Conservation (phyloP, 2,888 invertebrate species). For the Ditula angustiorana region DNA sequence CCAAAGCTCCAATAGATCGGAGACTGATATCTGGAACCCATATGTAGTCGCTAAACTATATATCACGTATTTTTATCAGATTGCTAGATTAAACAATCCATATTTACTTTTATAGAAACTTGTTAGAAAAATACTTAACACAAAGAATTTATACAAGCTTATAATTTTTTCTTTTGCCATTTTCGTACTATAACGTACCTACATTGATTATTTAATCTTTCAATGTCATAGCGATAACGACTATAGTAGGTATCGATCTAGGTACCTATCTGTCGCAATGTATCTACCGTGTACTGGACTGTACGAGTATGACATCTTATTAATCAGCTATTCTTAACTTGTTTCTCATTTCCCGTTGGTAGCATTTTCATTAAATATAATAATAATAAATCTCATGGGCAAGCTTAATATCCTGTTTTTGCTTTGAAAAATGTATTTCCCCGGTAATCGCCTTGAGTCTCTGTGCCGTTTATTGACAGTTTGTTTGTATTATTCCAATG, state of each 20-base stretch:
- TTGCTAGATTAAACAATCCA: no score
- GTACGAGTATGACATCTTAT: neutral
- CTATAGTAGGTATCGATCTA: slow-evolving; percentile 14
- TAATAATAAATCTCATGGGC: neutral
- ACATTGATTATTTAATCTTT: slow-evolving; percentile 39
- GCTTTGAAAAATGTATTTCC: neutral
- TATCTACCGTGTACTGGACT: slow-evolving; percentile 19
- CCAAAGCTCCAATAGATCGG: slow-evolving; percentile 57
- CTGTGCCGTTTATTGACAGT: slow-evolving; percentile 3
- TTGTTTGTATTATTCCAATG: slow-evolving; percentile 8
- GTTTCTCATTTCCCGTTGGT: slow-evolving; percentile 29
- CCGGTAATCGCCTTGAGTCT: neutral
- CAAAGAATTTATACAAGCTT: neutral
- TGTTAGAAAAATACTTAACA: neutral
- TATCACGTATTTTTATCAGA: neutral
- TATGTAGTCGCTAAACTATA: neutral
- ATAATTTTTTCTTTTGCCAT: neutral
- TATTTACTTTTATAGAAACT: no score
- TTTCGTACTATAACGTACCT: neutral
- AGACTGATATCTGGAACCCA: slow-evolving; percentile 45
- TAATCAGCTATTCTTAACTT: slow-evolving; percentile 18
- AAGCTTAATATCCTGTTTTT: slow-evolving; percentile 12
- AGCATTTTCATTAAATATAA: neutral
- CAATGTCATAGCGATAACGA: slow-evolving; percentile 36
- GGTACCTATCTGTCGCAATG: slow-evolving; percentile 11